Base-by-base conservation (phyloP, 2,113 vertebrate species). In the Neofelis nebulosa region DNA sequence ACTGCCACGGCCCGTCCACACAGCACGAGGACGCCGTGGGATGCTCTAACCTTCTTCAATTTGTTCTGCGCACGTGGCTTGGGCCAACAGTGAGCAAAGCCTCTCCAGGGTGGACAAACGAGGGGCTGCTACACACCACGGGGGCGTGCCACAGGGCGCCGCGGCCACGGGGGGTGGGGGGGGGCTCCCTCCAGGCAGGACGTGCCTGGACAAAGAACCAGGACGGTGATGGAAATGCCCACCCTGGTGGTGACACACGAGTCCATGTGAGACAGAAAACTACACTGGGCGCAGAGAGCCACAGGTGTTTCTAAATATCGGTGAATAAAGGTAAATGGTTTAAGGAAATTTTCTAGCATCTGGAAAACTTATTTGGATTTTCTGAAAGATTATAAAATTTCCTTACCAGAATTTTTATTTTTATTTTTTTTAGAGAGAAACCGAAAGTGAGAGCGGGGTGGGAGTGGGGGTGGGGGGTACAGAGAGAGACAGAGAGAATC, bases 181-280 rank as follows among this genome's bases (percentile, higher is more conserved):
- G 36, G 50, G 21, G 25, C 0, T 31, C 29, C 55, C 33, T 4
- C 4, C 1, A 23, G n/a, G 15, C 50, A 45, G 38, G 21, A 6
- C 1, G 23, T n/a, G 4, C 7, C 27, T 45, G 12, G 23, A 29
- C 23, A 65, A 31, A 8, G 0, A 27, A 50, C 4, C 3, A 38
- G 3, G 18, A 33, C 41, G 31, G 66, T 0, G 11, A 45, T 2
- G 0, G 33, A 48, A 31, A 50, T 1, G 5, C 13, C 45, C 12
- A 3, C 33, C 5, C 9, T 5, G 52, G 27, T 1, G 65, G 36
- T 19, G 1, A 19, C 1, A 0, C 25, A 21, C 0, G 0, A 16
- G 68, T 27, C 14, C 7, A 2, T 0, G 6, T 8, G 5, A 57
- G 5, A 41, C 18, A 25, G 36, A 79, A 69, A 63, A 48, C 14